Evolutionary conservation across 2,888 invertebrate species (phyloP), one percentile per base, ranked within the genome.

Genomic region (Megalurothrips usitatus): DNA sequence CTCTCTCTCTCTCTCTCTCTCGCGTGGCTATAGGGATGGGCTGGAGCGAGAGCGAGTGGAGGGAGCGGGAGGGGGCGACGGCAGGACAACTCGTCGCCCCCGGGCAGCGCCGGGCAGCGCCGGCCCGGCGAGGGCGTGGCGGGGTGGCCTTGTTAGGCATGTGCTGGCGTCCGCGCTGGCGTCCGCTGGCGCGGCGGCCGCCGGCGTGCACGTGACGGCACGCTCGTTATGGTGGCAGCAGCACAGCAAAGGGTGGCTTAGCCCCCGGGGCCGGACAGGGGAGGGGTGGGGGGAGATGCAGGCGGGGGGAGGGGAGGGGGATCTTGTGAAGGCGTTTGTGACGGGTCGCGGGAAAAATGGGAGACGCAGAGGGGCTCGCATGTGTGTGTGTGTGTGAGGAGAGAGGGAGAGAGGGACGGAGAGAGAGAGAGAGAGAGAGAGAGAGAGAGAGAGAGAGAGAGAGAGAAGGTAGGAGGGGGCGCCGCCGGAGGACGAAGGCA

Each of bases 121-220:
- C 0, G 68, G 68, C 26, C 26, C 26, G 9, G n/a, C n/a, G 23
- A 26, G 26, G 26, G 68, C 68, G 26, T 2, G 68, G 68, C 68
- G 26, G 68, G 68, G 58, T 17, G 26, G 68, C 68, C 68, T 75
- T 75, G 68, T 75, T 75, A 75, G 68, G 68, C 68, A 75, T 75
- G 68, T 75, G 68, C 68, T 75, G 68, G 68, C 34, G 34, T 43
- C 34, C 34, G 34, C 34, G 34, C 34, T 43, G 34, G 34, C 34
- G 34, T 43, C 34, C 34, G 34, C 34, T 43, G 34, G 34, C 34
- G 34, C 6, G 34, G 34, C 34, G 34, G 2, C 34, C 34, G 34
- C 34, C 6, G 34, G 34, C 68, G 68, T 75, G 68, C 68, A 75
- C 68, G 68, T 75, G 68, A 75, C 68, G 68, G 68, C 23, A 12